These are phyloP conservation scores for Holacanthus passer DNA, from an alignment of 2,113 vertebrate species.

Conservation along the genomic window DNA sequence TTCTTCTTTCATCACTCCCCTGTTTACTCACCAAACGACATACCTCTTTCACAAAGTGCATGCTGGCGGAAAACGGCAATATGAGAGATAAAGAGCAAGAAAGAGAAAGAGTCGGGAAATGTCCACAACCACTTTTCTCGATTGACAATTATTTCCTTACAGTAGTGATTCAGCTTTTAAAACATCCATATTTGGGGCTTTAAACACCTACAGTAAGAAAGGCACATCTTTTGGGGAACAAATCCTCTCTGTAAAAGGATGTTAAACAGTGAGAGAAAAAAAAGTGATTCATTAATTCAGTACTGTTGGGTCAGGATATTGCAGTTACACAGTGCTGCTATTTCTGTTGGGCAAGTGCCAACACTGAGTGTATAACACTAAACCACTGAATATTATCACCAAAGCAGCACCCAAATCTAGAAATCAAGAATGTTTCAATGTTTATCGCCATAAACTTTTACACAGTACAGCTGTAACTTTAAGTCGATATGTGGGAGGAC, in stretches of 20 bases:
- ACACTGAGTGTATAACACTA: neutral
- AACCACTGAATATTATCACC: slow-evolving; percentile 17
- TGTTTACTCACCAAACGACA: neutral
- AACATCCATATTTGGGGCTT: neutral
- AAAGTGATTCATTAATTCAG: neutral
- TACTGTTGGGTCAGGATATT: neutral
- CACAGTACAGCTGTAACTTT: slow-evolving; percentile 56
- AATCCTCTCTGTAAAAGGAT: neutral
- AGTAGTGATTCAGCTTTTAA: neutral
- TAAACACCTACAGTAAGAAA: neutral
- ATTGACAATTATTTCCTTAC: neutral
- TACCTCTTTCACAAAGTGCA: neutral
- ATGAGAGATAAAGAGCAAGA: neutral
- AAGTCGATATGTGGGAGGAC: slow-evolving; percentile 68
- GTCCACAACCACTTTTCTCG: neutral
- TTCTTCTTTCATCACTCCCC: neutral
- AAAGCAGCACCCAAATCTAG: slow-evolving; percentile 4
- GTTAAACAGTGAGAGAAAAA: neutral
- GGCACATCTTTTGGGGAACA: neutral
- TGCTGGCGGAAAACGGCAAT: neutral
- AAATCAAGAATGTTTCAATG: slow-evolving; percentile 10
- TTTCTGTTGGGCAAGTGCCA: neutral
- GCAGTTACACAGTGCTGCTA: neutral
- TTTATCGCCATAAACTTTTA: slow-evolving; percentile 49
- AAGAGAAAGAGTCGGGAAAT: neutral